A percentile compares a stretch with the other conserved stretches of the same genome.
Evolutionary conservation across 2,113 vertebrate genomes (phyloP).

Genomic region (Pseudonaja textilis): DNA sequence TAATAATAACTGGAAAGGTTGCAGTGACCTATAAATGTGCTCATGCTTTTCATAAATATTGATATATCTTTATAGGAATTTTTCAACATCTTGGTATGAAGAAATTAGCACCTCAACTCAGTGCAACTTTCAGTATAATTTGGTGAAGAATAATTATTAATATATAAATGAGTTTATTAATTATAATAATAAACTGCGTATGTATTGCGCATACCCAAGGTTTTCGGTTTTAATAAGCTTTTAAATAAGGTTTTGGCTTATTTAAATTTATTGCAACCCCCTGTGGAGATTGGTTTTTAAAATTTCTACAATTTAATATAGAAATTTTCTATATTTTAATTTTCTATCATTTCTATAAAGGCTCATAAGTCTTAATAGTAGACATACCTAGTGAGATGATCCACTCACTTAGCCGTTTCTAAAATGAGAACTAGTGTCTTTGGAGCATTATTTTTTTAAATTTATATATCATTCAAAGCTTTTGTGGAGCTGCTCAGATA

Average conservation of each 20-base stretch:
- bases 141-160: not conserved
- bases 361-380: not conserved
- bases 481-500: not conserved
- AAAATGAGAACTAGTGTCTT: not conserved
- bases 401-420: not conserved
- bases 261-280: not conserved
- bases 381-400: not conserved
- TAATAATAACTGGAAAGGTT: not conserved
- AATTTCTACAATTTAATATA: not conserved
- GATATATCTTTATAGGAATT: not conserved
- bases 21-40: not conserved
- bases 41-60: not conserved
- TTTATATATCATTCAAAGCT: not conserved
- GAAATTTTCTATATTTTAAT: too few relatives aligned
- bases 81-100: not conserved
- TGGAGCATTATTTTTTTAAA: not conserved
- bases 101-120: not conserved
- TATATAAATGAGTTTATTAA: not conserved
- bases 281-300: not conserved
- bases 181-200: not conserved
- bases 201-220: not conserved
- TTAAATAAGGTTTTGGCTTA: not conserved
- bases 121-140: not conserved
- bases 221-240: not conserved
- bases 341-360: not conserved